These are phyloP conservation scores for Rhaphigaster nebulosa DNA, from an alignment of 2,888 invertebrate genomes.

Conservation along the genomic window DNA sequence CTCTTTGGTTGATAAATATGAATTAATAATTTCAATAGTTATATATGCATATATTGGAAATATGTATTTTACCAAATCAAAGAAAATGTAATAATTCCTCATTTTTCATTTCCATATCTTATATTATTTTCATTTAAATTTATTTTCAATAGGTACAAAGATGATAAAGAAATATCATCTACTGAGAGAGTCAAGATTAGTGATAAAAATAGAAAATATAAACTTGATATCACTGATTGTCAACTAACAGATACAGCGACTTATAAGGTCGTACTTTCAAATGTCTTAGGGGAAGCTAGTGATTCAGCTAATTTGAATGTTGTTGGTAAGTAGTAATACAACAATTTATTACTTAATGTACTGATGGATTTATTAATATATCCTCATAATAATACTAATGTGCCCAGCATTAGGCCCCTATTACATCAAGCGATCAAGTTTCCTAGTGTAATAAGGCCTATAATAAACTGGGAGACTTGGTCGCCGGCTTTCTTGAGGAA, in stretches of 20 bases:
- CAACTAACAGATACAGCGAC: constrained; percentile 81
- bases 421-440: no score
- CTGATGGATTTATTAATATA: not conserved
- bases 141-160: constrained; percentile 72
- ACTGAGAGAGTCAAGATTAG: constrained; percentile 76
- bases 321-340: constrained; percentile 71
- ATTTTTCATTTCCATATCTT: not conserved
- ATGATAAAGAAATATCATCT: constrained; percentile 79
- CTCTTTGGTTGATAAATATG: no score
- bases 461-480: no score
- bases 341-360: not conserved
- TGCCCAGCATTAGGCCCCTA: no score
- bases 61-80: not conserved
- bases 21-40: no score
- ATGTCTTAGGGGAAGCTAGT: constrained; percentile 85
- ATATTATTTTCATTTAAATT: not conserved
- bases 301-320: constrained; percentile 71
- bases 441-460: no score
- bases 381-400: no score
- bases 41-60: no score
- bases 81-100: not conserved
- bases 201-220: constrained; percentile 80
- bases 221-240: constrained; percentile 80
- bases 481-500: no score
- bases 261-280: constrained; percentile 86